phyloP scores from a whole-genome alignment of 2,797 vertebrate species.

The Anguilla megastoma region DNA sequence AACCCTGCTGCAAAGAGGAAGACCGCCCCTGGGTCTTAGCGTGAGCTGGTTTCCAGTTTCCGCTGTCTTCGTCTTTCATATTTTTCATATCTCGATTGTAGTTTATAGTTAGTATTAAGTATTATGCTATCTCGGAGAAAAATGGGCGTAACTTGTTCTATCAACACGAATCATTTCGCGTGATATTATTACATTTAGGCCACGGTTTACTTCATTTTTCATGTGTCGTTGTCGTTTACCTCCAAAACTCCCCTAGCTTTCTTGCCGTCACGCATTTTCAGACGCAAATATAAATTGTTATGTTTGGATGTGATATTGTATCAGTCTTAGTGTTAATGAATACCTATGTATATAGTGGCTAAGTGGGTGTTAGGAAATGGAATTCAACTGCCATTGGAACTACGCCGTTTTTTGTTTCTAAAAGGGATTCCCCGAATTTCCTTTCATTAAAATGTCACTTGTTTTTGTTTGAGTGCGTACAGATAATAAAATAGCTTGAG shows the following conservation, averaged over 20 bases:
- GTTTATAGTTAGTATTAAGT: not conserved
- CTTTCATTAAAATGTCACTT: not conserved
- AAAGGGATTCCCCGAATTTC: not conserved
- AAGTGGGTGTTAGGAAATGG: not conserved
- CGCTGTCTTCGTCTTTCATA: slow-evolving; percentile 23
- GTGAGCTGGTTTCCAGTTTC: slow-evolving; percentile 29
- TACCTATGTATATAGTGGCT: not conserved
- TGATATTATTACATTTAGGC: not conserved
- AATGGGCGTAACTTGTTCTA: not conserved
- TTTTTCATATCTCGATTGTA: not conserved
- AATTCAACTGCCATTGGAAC: not conserved
- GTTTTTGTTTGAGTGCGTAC: not conserved
- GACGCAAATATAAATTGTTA: not conserved
- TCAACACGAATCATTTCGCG: not conserved
- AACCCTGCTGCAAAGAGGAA: slow-evolving; percentile 61
- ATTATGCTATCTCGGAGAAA: not conserved
- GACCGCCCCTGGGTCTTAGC: slow-evolving; percentile 65
- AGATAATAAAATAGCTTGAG: slow-evolving; percentile 18
- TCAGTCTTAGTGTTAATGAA: not conserved
- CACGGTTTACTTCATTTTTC: not conserved
- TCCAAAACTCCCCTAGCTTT: not conserved
- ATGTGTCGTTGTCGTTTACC: too few species aligned
- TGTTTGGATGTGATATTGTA: not conserved
- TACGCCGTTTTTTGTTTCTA: not conserved
- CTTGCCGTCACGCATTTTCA: not conserved